These are phyloP conservation scores for Saguinus midas DNA, from an alignment of 2,113 vertebrate species.

Conservation along the genomic window DNA sequence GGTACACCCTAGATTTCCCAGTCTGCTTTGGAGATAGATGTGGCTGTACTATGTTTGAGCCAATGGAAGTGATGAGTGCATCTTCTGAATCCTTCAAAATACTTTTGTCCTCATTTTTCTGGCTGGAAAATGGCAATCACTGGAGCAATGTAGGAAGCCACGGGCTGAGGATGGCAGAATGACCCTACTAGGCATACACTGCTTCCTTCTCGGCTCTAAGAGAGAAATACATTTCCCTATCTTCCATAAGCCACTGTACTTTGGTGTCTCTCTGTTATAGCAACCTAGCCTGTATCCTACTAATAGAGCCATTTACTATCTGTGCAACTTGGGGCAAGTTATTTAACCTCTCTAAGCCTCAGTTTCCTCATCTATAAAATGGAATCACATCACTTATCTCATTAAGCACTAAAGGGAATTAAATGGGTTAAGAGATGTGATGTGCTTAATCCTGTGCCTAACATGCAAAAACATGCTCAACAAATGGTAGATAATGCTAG, in stretches of 20 bases:
- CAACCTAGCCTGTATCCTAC: not conserved
- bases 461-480: not conserved
- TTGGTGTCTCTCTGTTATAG: not conserved
- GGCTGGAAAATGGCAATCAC: not conserved
- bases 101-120: not conserved
- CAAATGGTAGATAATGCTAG: not conserved
- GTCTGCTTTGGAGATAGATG: not conserved
- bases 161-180: not conserved
- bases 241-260: not conserved
- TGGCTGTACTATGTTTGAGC: not conserved
- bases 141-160: not conserved
- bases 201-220: not conserved
- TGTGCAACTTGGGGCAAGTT: not conserved
- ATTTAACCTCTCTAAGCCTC: not conserved
- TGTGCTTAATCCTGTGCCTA: not conserved
- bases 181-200: not conserved
- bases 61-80: not conserved
- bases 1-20: not conserved
- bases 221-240: not conserved
- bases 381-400: not conserved
- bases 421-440: not conserved
- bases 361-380: slow-evolving; percentile 32
- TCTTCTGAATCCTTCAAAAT: not conserved
- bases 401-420: not conserved
- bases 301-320: not conserved